phyloP scores from a whole-genome alignment of 2,797 vertebrate species.

The Odontamblyopus lacepedii region DNA sequence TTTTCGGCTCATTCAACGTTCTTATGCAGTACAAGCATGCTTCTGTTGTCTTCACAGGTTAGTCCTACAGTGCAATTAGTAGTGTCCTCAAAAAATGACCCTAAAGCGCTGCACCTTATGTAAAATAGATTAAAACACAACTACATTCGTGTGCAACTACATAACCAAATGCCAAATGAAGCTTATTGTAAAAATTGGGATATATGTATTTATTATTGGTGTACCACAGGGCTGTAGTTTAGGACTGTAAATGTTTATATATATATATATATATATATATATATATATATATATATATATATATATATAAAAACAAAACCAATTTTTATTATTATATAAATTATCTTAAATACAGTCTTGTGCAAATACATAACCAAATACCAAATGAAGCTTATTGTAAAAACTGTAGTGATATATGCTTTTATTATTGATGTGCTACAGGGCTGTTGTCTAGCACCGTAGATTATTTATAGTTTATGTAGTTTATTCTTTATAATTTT shows the following conservation, averaged over 20 bases:
- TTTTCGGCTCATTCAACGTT: constrained; percentile 42
- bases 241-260: constrained; percentile 13
- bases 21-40: constrained; percentile 57
- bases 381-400: constrained; percentile 52
- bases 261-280: no score
- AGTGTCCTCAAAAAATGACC: constrained; percentile 38
- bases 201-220: constrained; percentile 42
- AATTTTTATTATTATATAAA: no score
- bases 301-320: no score
- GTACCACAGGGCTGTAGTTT: constrained; percentile 31
- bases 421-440: constrained; percentile 42
- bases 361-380: constrained; percentile 2
- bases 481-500: no score
- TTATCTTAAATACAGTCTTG: no score
- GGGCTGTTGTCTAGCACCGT: constrained; percentile 19
- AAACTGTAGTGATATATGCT: constrained; percentile 50
- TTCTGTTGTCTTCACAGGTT: constrained; percentile 40
- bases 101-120: constrained; percentile 35
- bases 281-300: no score
- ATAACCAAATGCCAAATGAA: constrained; percentile 34
- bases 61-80: constrained; percentile 40
- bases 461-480: no score
- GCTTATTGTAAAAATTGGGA: constrained; percentile 54
- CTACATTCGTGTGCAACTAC: constrained; percentile 52
- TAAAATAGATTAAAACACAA: constrained; percentile 56